Conservation (phyloP, 2,113 vertebrate species). For the Cathartes aura region DNA sequence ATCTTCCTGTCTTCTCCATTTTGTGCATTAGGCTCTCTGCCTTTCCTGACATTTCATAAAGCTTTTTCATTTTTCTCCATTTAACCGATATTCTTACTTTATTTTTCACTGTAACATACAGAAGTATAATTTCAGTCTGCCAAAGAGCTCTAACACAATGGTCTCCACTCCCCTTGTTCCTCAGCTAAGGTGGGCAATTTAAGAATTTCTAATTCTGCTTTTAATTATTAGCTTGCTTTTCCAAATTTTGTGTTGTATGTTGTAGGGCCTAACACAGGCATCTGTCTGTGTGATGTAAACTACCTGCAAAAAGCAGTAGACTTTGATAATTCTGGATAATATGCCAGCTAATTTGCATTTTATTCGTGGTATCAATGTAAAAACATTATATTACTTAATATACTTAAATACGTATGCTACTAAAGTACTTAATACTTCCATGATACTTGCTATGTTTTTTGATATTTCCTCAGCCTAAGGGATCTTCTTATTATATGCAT, state of each 20-base stretch:
- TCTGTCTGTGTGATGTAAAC: not conserved
- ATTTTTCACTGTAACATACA: slow-evolving; percentile 4
- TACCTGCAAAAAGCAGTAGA: not conserved
- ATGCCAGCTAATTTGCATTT: slow-evolving; percentile 21
- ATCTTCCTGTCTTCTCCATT: not conserved
- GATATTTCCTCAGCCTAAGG: not conserved
- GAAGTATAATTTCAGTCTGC: slow-evolving; percentile 30
- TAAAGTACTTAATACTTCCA: not conserved
- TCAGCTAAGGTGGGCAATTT: not conserved
- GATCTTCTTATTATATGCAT: not conserved
- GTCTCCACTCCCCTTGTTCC: not conserved
- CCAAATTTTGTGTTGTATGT: not conserved
- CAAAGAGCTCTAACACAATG: slow-evolving; percentile 17
- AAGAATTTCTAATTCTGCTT: not conserved
- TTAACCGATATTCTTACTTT: not conserved
- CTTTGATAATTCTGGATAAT: not conserved
- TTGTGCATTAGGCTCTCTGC: not conserved
- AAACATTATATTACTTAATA: not conserved
- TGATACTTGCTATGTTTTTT: not conserved
- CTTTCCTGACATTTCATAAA: slow-evolving; percentile 35
- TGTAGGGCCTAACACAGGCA: not conserved
- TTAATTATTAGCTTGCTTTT: not conserved
- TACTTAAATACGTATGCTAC: not conserved
- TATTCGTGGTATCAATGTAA: not conserved
- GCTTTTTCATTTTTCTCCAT: not conserved